A percentile compares a stretch with the other conserved stretches of the same genome.
Evolutionary conservation across 1,140 invertebrate species (phyloP).

Genomic region (Parasteatoda tepidariorum): DNA sequence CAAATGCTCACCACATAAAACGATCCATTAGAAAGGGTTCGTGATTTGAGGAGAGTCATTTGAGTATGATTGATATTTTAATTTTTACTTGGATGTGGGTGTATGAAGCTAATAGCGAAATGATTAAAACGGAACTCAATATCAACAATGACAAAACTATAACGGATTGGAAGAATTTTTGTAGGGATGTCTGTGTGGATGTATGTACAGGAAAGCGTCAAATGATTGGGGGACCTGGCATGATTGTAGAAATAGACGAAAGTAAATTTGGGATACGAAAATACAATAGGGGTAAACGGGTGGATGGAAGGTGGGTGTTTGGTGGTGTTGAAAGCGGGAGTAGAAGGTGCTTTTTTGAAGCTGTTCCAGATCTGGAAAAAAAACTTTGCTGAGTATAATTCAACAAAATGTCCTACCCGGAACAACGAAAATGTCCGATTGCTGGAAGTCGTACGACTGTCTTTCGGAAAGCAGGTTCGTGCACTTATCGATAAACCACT

Average conservation of each 20-base stretch:
- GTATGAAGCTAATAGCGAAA: conserved; percentile 8
- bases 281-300: conserved; percentile 49
- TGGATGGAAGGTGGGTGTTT: conserved; percentile 53
- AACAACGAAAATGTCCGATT: conserved; percentile 46
- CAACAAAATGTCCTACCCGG: conserved; percentile 40
- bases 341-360: conserved; percentile 6
- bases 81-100: conserved; percentile 3
- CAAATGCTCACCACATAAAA: too few species aligned
- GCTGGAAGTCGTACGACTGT: conserved; percentile 49
- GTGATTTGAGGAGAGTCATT: conserved; percentile 21
- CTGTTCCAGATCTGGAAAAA: conserved; percentile 13
- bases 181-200: conserved; percentile 5
- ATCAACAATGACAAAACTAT: conserved; percentile 11
- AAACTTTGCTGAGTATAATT: conserved; percentile 41
- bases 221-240: conserved; percentile 46
- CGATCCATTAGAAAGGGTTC: conserved; percentile 19
- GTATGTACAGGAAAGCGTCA: not conserved
- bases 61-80: conserved; percentile 4
- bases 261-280: conserved; percentile 57
- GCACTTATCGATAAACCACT: conserved; percentile 45
- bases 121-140: conserved; percentile 18
- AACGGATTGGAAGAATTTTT: conserved; percentile 4
- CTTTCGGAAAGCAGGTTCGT: conserved; percentile 10
- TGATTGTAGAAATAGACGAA: too few species aligned
- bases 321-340: conserved; percentile 43